These are phyloP conservation scores for Uloborus diversus DNA, from an alignment of 1,140 invertebrate genomes.

Conservation along the genomic window DNA sequence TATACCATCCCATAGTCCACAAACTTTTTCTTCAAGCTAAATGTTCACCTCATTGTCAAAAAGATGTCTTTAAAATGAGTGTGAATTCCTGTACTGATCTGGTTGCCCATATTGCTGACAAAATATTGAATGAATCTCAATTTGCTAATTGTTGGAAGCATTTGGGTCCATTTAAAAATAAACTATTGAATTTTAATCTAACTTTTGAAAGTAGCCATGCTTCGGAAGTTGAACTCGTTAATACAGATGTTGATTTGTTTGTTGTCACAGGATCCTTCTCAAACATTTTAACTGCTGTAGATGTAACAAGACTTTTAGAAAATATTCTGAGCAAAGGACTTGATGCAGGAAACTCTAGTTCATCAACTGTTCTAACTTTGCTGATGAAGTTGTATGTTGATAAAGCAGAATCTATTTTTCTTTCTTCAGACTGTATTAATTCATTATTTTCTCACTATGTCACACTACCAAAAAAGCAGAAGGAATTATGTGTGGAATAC, in stretches of 20 bases:
- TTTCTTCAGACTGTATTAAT: constrained; percentile 12
- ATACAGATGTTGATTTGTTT: background rate
- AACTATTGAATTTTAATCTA: constrained; percentile 3
- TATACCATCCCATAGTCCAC: constrained; percentile 15
- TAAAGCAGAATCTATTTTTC: background rate
- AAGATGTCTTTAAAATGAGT: background rate
- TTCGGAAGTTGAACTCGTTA: background rate
- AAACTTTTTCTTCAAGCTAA: constrained; percentile 18
- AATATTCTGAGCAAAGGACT: background rate
- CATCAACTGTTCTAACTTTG: background rate
- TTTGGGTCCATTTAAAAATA: constrained; percentile 12
- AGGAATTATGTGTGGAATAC: background rate
- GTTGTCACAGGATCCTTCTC: constrained; percentile 14
- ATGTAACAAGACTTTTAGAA: background rate
- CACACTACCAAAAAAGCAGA: constrained; percentile 3
- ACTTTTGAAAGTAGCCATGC: background rate
- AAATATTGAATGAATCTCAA: background rate
- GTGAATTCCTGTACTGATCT: background rate
- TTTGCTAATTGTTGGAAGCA: background rate
- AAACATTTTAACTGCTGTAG: background rate
- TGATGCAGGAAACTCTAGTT: background rate
- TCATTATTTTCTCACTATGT: background rate
- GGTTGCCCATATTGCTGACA: background rate
- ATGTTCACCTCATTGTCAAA: background rate
- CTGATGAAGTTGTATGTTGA: constrained; percentile 14